phyloP scores from a whole-genome alignment of 2,797 vertebrate species.

The Crenichthys baileyi region DNA sequence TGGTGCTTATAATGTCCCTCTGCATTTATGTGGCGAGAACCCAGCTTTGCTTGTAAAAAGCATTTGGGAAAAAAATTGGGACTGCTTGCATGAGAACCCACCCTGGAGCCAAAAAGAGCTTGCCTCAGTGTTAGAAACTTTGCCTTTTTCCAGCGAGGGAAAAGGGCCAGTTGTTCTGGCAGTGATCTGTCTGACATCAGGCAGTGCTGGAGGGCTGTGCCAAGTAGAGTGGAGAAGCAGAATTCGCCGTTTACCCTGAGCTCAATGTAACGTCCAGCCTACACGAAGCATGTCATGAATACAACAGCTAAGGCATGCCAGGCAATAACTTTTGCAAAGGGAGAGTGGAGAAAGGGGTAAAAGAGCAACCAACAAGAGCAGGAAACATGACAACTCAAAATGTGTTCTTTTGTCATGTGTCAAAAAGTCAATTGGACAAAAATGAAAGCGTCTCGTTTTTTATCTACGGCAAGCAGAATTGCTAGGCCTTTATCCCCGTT shows the following conservation, averaged over 20 bases:
- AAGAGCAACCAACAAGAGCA: conserved; percentile 25
- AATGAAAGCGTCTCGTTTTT: conserved; percentile 28
- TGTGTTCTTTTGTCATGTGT: conserved; percentile 22
- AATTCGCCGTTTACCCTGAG: conserved; percentile 70
- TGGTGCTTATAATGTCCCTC: conserved; percentile 54
- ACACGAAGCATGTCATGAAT: conserved; percentile 71
- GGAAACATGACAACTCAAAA: conserved; percentile 8
- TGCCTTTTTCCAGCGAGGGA: conserved; percentile 71
- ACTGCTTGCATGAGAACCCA: conserved; percentile 55
- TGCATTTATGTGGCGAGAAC: conserved; percentile 60
- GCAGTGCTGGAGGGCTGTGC: conserved; percentile 59
- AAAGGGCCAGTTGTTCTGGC: conserved; percentile 70
- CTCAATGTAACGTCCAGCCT: conserved; percentile 68
- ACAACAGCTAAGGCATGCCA: conserved; percentile 54
- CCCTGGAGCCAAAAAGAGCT: conserved; percentile 31
- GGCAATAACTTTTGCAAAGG: conserved; percentile 57
- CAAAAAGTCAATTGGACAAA: conserved; percentile 28
- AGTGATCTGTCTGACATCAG: conserved; percentile 78
- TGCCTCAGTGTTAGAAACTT: conserved; percentile 52
- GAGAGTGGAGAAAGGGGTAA: conserved; percentile 10
- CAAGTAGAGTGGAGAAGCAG: conserved; percentile 74
- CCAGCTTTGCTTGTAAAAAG: conserved; percentile 50
- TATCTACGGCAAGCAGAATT: conserved; percentile 21
- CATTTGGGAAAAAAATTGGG: conserved; percentile 43
- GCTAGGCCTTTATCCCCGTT: conserved; percentile 13